Evolutionary conservation across 2,888 invertebrate genomes (phyloP).

Genomic region (Epirrhoe tristata): DNA sequence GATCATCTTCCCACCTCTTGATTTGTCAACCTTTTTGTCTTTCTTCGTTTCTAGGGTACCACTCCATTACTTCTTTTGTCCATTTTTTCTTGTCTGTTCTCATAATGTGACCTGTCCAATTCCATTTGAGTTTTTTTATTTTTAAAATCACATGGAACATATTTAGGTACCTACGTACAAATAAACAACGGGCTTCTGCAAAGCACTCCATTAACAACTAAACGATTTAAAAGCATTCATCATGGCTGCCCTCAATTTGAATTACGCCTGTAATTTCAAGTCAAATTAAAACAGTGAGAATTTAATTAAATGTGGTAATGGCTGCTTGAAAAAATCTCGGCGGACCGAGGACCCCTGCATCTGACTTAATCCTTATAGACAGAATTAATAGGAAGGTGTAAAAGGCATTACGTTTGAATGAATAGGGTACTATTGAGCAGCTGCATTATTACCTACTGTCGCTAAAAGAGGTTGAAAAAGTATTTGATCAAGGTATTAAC

Average conservation of each 20-base stretch:
- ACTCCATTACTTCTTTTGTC: no score
- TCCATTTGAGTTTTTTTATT: no score
- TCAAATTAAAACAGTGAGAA: constrained; percentile 81
- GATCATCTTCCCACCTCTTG: no score
- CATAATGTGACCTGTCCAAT: no score
- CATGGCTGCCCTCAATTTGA: constrained; percentile 49
- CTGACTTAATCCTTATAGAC: constrained; percentile 65
- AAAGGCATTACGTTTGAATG: constrained; percentile 50
- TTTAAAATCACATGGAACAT: no score
- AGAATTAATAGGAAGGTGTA: constrained; percentile 58
- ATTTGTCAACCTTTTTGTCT: no score
- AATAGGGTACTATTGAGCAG: constrained; percentile 40
- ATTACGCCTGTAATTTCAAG: constrained; percentile 70
- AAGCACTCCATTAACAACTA: constrained; percentile 43
- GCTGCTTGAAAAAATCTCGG: constrained; percentile 74
- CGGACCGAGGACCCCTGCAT: constrained; percentile 59
- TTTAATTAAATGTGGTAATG: constrained; percentile 82
- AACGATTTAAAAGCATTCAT: constrained; percentile 47
- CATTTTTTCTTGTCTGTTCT: no score
- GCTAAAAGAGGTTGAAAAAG: not conserved
- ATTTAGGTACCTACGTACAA: no score
- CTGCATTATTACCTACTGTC: constrained; percentile 9
- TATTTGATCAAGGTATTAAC: not conserved
- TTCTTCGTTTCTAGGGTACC: no score
- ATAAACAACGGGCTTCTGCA: not conserved